Conservation (phyloP, 92 coral and sea anemone genomes). For the Porites cylindrica region DNA sequence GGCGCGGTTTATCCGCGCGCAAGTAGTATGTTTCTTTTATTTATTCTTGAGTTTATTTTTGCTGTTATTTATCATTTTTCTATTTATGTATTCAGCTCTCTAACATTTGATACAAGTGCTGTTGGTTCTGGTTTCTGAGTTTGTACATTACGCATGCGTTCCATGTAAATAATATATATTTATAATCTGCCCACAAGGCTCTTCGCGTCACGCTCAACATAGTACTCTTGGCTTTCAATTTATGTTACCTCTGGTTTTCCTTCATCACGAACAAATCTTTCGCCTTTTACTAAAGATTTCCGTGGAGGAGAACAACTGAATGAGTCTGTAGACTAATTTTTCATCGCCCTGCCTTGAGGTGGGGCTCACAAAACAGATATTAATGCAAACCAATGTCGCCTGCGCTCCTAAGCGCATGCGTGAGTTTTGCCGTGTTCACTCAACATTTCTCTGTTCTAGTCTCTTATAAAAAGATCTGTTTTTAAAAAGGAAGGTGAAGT, state of each 20-base stretch:
- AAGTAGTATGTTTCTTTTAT: background rate
- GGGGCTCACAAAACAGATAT: slow-evolving; percentile 52
- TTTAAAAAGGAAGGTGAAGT: too few species aligned
- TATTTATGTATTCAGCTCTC: background rate
- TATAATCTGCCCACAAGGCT: background rate
- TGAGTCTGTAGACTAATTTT: slow-evolving; percentile 96
- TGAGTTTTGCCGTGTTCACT: too few species aligned
- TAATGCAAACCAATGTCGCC: too few species aligned
- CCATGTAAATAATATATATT: background rate
- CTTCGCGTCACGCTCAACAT: background rate
- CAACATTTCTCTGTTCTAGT: too few species aligned
- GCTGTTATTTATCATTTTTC: too few species aligned
- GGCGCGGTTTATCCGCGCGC: background rate
- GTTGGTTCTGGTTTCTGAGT: background rate
- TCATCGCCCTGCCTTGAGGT: slow-evolving; percentile 93
- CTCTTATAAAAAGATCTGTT: too few species aligned
- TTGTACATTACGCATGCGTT: background rate
- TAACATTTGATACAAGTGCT: too few species aligned
- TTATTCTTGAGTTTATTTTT: too few species aligned
- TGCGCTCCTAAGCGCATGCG: too few species aligned
- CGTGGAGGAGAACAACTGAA: slow-evolving; percentile 86
- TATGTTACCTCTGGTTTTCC: slow-evolving; percentile 34
- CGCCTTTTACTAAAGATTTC: slow-evolving; percentile 90
- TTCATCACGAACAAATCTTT: slow-evolving; percentile 66
- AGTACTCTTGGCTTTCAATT: background rate